Conservation (phyloP, 2,113 vertebrate species). For the Syngnathus scovelli region DNA sequence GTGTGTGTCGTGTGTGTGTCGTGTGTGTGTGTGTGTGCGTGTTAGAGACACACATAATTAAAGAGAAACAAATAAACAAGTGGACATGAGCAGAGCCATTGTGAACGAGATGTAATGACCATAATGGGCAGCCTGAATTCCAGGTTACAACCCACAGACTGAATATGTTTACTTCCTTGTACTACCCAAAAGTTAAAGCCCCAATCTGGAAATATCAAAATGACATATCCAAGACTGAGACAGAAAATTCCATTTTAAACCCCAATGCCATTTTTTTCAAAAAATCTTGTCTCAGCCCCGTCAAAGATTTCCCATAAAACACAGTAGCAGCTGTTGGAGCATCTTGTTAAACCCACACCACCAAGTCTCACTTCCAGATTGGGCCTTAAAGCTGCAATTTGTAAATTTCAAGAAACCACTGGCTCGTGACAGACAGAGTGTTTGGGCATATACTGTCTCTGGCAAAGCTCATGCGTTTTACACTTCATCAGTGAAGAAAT, state of each 20-base stretch:
- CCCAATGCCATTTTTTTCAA: background rate
- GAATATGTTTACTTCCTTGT: constrained; percentile 45
- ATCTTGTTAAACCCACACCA: constrained; percentile 29
- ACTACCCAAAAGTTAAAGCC: constrained; percentile 41
- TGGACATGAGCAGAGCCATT: constrained; percentile 46
- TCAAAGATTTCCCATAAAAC: constrained; percentile 29
- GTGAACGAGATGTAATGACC: constrained; percentile 40
- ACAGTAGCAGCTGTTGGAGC: constrained; percentile 45
- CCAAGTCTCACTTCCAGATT: constrained; percentile 63
- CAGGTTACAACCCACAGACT: constrained; percentile 52
- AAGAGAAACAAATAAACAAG: constrained; percentile 49
- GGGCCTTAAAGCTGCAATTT: constrained; percentile 70
- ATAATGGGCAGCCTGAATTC: constrained; percentile 60
- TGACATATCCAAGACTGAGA: background rate
- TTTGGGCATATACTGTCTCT: constrained; percentile 44
- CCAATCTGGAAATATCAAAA: constrained; percentile 62
- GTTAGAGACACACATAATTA: constrained; percentile 34
- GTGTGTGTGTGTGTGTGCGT: background rate
- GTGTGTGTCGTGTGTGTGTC: background rate
- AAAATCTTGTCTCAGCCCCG: background rate
- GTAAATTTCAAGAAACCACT: constrained; percentile 61
- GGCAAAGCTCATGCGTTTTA: constrained; percentile 26
- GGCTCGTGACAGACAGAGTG: constrained; percentile 56
- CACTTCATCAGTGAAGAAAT: constrained; percentile 34
- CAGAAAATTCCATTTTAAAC: constrained; percentile 18